Conservation (phyloP, 2,888 invertebrate genomes). For the Apoda limacodes region DNA sequence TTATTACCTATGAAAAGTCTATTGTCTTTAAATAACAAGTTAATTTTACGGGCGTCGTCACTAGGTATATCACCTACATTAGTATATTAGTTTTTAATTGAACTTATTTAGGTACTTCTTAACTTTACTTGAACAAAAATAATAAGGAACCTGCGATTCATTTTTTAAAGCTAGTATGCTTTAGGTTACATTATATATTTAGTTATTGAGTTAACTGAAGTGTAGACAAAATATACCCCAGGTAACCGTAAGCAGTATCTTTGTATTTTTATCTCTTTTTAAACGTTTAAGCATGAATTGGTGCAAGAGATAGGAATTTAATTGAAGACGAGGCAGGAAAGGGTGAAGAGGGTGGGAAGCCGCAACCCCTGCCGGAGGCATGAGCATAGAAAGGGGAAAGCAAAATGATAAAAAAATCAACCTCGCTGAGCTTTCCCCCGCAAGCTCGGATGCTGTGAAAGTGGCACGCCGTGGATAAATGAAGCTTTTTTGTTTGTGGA, state of each 20-base stretch:
- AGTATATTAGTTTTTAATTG: too few relatives aligned
- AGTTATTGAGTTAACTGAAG: too few relatives aligned
- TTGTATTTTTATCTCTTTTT: slow-evolving; percentile 59
- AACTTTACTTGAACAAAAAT: too few relatives aligned
- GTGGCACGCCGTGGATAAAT: slow-evolving; percentile 67
- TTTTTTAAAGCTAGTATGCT: too few relatives aligned
- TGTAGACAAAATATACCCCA: too few relatives aligned
- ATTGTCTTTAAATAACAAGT: too few relatives aligned
- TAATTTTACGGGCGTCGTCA: too few relatives aligned
- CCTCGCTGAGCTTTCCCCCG: slow-evolving; percentile 50
- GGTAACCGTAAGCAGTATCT: slow-evolving; percentile 52
- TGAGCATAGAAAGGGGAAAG: slow-evolving; percentile 35
- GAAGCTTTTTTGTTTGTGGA: slow-evolving; percentile 64
- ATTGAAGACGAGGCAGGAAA: slow-evolving; percentile 57
- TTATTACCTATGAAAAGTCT: too few relatives aligned
- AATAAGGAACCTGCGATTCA: too few relatives aligned
- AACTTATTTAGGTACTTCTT: too few relatives aligned
- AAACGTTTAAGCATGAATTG: slow-evolving; percentile 60
- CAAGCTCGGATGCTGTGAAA: slow-evolving; percentile 66
- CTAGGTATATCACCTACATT: too few relatives aligned
- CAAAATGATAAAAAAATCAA: slow-evolving; percentile 62
- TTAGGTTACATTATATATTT: too few relatives aligned
- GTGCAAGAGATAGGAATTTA: slow-evolving; percentile 61
- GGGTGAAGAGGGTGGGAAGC: slow-evolving; percentile 39
- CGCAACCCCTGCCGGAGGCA: slow-evolving; percentile 33